Conservation (phyloP, 2,113 vertebrate genomes). For the Agapornis roseicollis region DNA sequence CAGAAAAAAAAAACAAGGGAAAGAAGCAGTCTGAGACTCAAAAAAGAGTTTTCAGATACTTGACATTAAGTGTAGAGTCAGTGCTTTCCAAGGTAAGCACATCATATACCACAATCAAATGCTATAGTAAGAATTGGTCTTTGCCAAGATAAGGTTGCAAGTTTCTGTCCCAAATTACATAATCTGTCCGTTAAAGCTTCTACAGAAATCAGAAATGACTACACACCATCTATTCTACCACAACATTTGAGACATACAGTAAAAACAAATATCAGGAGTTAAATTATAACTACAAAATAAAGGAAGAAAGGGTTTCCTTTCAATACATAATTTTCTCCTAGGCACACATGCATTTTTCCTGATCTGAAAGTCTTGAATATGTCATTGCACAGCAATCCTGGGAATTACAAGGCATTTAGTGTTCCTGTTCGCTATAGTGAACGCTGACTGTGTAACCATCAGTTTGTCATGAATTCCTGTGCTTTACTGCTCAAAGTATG, state of each 20-base stretch:
- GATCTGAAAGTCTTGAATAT: not conserved
- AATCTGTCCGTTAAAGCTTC: not conserved
- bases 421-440: not conserved
- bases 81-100: not conserved
- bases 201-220: not conserved
- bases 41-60: not conserved
- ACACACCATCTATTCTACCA: not conserved
- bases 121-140: not conserved
- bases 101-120: fast-evolving
- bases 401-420: not conserved
- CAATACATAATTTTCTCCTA: not conserved
- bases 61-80: not conserved
- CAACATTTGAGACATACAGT: not conserved
- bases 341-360: not conserved
- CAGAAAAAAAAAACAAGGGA: not conserved
- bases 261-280: not conserved
- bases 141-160: not conserved
- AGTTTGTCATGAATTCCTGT: not conserved
- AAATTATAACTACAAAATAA: not conserved
- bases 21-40: not conserved
- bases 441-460: not conserved
- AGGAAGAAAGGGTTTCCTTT: not conserved
- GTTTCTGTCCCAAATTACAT: not conserved
- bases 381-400: not conserved
- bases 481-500: not conserved